Evolutionary conservation across 2,113 vertebrate genomes (phyloP), one percentile per base, ranked within the genome.

Genomic region (Odobenus rosmarus): DNA sequence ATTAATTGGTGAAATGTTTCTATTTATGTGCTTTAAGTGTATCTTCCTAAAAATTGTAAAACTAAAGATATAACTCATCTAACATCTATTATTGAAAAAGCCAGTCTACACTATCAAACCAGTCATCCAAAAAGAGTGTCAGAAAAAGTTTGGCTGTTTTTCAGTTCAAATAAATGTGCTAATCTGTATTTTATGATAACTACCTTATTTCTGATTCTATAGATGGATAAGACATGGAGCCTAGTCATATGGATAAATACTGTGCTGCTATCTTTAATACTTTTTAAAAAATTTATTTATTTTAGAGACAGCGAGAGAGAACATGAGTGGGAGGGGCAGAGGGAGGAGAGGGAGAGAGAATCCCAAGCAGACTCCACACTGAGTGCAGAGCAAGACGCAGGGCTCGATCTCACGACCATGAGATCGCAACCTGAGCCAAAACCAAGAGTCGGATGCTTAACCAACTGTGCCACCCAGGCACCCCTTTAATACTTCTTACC

Each of bases 11-110:
- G 42, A 82, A 87, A 67, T 72, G 24, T 76, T 67, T 59, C 74
- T 76, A 49, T 57, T 95, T 80, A 61, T 1, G 39, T 57, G 46
- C 24, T 96, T 83, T 96, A 96, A 96, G 57, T 33, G 15, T 57
- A 57, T 76, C 46, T 89, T 39, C 77, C 57, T 83, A 64, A 57
- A 83, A 77, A 67, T 15, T 7, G 9, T 24, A 26, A 59, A 53
- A 90, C 61, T 61, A 92, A 86, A 95, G 67, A 81, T 31, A 55
- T 36, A 93, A 64, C 33, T 88, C 9, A 7, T 49, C 49, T 96
- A 82, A 96, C 10, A 76, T 13, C 39, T 39, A 42, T 61, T 80
- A 85, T 4, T 86, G 83, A 15, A 46, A 86, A 64, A 64, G 23
- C 10, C 55, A 64, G 26, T 62, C 24, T 31, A 5, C 18, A 28